Evolutionary conservation across 2,797 vertebrate genomes (phyloP), one percentile per base, ranked within the genome.

Genomic region (Cynopterus sphinx): DNA sequence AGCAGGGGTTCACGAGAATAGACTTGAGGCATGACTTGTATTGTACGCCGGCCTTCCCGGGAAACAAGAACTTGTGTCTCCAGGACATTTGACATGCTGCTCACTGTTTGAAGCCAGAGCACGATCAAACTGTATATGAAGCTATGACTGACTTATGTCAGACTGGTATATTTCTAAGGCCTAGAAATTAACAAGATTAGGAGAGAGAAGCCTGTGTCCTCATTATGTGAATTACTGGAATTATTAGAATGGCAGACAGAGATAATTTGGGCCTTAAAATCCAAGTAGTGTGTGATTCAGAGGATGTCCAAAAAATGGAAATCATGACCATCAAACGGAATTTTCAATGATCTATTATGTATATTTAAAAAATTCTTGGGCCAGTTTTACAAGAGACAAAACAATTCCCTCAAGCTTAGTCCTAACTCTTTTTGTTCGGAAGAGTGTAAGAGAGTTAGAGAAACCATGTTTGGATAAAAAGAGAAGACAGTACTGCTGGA

Each of bases 61-160:
- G 21, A 93, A 41, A 92, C 39, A 71, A 77, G 43, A 88, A 36
- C 11, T 63, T 39, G 68, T 28, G 31, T 41, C 57, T 90, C 51
- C 19, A 77, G n/a, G 67, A 81, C 83, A 39, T 93, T 96, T 95
- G 84, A 87, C 70, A 74, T 39, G 49, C 41, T 92, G 24, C 81
- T 77, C 73, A 70, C 55, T 65, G 88, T 71, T 79, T 63, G 82
- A 91, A 93, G 83, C 31, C 71, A 85, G 70, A 93, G 31, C 24
- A 10, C 53, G 63, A 94, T 89, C 39, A 92, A 93, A 77, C 59
- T 83, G 75, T 36, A 19, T 57, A 82, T 3, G 39, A 51, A 90
- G 43, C 53, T 55, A 65, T 36, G 46, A 79, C 63, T 94, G 26
- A 70, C 22, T 83, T 61, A 75, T 8, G 11, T 73, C 53, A 43